A percentile compares a stretch with the other conserved stretches of the same genome.
Evolutionary conservation across 2,888 invertebrate genomes (phyloP).

Genomic region (Kuschelorhynchus macadamiae): DNA sequence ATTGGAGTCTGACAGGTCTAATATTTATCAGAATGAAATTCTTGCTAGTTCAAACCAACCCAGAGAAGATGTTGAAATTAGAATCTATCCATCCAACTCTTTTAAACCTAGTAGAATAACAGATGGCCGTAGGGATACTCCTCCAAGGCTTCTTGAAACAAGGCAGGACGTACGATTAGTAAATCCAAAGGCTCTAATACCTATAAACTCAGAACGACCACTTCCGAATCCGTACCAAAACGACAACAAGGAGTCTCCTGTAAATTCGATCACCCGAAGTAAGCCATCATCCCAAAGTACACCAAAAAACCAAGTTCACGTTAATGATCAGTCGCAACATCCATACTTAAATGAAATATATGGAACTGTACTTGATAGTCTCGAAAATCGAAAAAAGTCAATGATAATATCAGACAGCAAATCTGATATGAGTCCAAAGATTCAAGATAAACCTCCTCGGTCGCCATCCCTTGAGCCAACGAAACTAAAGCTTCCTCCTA

Average conservation of each 20-base stretch:
- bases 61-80: slow-evolving; percentile 42
- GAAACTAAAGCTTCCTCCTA: slow-evolving; percentile 64
- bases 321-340: slow-evolving; percentile 14
- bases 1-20: slow-evolving; percentile 63
- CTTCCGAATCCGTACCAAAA: slow-evolving; percentile 65
- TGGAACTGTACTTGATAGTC: slow-evolving; percentile 63
- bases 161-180: slow-evolving; percentile 63
- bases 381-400: slow-evolving; percentile 48
- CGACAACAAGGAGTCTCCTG: slow-evolving; percentile 9
- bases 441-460: slow-evolving; percentile 54
- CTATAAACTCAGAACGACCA: slow-evolving; percentile 65
- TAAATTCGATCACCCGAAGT: background rate
- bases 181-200: slow-evolving; percentile 66
- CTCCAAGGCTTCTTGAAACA: slow-evolving; percentile 63
- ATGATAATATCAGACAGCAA: slow-evolving; percentile 19
- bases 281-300: slow-evolving; percentile 25
- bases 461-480: slow-evolving; percentile 63
- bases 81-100: slow-evolving; percentile 21
- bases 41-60: slow-evolving; percentile 12
- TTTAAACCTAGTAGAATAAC: slow-evolving; percentile 43
- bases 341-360: slow-evolving; percentile 58
- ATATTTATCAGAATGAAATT: slow-evolving; percentile 56
- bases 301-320: slow-evolving; percentile 6
- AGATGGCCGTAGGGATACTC: slow-evolving; percentile 57
- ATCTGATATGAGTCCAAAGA: slow-evolving; percentile 3